Evolutionary conservation across 2,797 vertebrate species (phyloP), one percentile per base, ranked within the genome.

Genomic region (Orientallactaga sibirica): DNA sequence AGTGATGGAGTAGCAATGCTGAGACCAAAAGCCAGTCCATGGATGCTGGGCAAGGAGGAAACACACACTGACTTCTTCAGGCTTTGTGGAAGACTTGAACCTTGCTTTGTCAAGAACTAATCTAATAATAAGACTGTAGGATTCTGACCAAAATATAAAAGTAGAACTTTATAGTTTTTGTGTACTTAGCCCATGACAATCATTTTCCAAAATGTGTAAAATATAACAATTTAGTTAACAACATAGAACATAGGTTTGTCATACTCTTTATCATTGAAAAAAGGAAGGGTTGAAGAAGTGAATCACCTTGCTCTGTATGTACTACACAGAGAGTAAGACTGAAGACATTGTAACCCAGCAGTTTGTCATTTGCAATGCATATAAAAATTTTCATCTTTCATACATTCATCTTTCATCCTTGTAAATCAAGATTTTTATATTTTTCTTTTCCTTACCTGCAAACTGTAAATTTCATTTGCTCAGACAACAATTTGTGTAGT

Each of bases 51-150:
- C 14, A 90, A 81, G n/a, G 2, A 18, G 15, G 68, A 75, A 66
- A n/a, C 22, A 64, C 5, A 77, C 8, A 15, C 14, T 67, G 29
- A 84, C 43, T 82, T n/a, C 0, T 0, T 78, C 78, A 61, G 27
- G 9, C 18, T 79, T 78, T 22, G 67, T 7, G 24, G 20, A 83
- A 91, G 37, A 85, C 64, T 77, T 76, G n/a, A 15, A 70, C 78
- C 18, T 93, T 77, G 48, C 88, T 25, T 43, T 80, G 11, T 75
- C 33, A 93, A 92, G 41, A 76, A 33, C 19, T 41, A 71, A 27
- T 58, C 55, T 58, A 48, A 9, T 10, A 48, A 48, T 48, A 16
- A 58, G 55, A 48, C 27, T 66, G 3, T 3, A 67, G 3, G 20
- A 74, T 68, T 84, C 37, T 87, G 37, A 90, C 3, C 7, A 67